Conservation (phyloP, 2,113 vertebrate genomes). For the Malaclemys terrapin region DNA sequence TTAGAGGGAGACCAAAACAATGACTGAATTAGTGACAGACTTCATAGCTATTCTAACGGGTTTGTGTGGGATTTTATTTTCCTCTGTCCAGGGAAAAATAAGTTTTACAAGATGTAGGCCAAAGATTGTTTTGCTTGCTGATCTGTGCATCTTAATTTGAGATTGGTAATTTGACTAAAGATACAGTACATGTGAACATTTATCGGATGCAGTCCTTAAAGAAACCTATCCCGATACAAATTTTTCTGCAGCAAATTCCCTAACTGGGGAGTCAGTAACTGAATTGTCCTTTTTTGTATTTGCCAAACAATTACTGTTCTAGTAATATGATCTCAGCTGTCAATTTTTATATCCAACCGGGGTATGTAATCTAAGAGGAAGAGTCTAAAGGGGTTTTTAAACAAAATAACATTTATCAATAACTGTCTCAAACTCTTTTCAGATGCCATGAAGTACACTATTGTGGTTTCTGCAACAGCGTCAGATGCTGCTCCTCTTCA, state of each 20-base stretch:
- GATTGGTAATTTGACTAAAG: background rate
- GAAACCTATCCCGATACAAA: background rate
- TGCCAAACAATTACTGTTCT: background rate
- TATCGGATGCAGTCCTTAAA: background rate
- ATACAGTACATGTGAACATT: background rate
- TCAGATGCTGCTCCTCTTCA: conserved; percentile 97
- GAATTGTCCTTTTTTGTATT: too few relatives aligned
- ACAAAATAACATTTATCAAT: fast-evolving
- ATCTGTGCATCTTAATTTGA: background rate
- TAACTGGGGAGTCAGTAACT: too few relatives aligned
- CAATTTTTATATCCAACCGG: fast-evolving
- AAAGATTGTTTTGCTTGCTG: background rate
- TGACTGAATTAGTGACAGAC: background rate
- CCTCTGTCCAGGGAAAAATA: background rate
- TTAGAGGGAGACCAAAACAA: background rate
- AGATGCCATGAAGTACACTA: conserved; percentile 99
- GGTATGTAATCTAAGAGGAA: background rate
- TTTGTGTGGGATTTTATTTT: background rate
- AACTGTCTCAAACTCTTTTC: background rate
- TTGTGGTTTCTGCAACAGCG: conserved; percentile 97
- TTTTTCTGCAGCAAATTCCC: too few relatives aligned
- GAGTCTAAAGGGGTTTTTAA: background rate
- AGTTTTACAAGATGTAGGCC: background rate
- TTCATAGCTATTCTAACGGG: background rate
- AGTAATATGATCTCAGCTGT: fast-evolving